phyloP scores from a whole-genome alignment of 1,140 invertebrate genomes.

The Diploscapter pachys region DNA sequence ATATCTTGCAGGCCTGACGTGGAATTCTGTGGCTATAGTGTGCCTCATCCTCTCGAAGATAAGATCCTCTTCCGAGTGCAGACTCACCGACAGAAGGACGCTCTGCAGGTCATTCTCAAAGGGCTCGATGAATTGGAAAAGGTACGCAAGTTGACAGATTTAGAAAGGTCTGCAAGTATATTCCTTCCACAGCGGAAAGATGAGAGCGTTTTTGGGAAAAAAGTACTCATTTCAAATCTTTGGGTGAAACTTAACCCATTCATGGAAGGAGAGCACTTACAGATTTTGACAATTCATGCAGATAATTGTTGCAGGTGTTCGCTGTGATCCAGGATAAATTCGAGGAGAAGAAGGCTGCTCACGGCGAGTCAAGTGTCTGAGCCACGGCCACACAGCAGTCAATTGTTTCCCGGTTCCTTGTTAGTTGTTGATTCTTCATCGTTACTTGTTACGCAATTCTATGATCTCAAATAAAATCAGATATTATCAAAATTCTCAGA shows the following conservation, averaged over 20 bases:
- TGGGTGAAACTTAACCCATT: too few species aligned
- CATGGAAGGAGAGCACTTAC: too few species aligned
- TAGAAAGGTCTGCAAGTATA: not conserved
- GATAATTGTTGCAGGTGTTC: slow-evolving; percentile 16
- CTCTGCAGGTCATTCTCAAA: slow-evolving; percentile 19
- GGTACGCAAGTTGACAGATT: not conserved
- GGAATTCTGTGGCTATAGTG: slow-evolving; percentile 54
- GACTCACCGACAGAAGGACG: slow-evolving; percentile 31
- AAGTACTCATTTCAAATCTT: too few species aligned
- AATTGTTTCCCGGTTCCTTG: too few species aligned
- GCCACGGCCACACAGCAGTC: too few species aligned
- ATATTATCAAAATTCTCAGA: too few species aligned
- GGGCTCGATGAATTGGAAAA: slow-evolving; percentile 23
- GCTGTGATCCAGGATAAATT: slow-evolving; percentile 31
- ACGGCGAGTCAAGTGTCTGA: too few species aligned
- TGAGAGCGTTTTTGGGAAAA: too few species aligned
- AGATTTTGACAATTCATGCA: not conserved
- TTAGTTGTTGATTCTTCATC: too few species aligned
- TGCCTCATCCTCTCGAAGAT: slow-evolving; percentile 55
- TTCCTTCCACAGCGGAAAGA: too few species aligned
- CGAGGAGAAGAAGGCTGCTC: slow-evolving; percentile 12
- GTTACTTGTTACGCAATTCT: too few species aligned
- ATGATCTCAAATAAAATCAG: too few species aligned
- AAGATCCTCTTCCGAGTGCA: slow-evolving; percentile 52
- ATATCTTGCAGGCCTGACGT: slow-evolving; percentile 46